Evolutionary conservation across 2,797 vertebrate genomes (phyloP), one percentile per base, ranked within the genome.

Genomic region (Potorous gilbertii): DNA sequence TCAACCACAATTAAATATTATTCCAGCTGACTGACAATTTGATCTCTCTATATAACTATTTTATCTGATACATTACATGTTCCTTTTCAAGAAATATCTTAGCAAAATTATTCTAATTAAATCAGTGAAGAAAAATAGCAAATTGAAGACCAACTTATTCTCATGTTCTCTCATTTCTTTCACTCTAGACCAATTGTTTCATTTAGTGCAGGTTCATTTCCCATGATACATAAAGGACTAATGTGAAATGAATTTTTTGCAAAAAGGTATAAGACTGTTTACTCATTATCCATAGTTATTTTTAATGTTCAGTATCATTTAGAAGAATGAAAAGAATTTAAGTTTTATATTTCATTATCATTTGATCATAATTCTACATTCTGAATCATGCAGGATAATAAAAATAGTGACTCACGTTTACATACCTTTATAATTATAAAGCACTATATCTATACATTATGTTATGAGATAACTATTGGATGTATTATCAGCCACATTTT

Each of bases 1-100:
- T 97, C 94, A 97, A 90, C 87, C 94, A 91, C 95, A 96, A 94
- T 95, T 97, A 98, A 98, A 93, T 94, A 87, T 96, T 96, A 93
- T 66, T 98, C 96, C 54, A 97, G n/a, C 21, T 95, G 62, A 93
- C 95, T 94, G 96, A 59, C 96, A 93, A 91, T 97, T 97, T 96
- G 94, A 98, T 96, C 57, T 96, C 50, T 92, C 87, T 96, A n/a
- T 96, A 95, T 98, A 90, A 92, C 27, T 94, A 94, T 54, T 91
- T 97, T 96, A 96, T 97, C 81, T 94, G 96, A 56, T 94, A 97
- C 97, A 97, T 96, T 92, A 27, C 31, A n/a, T 56, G 46, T 96
- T 94, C 52, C 50, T 40, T 95, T 93, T 97, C 93, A 95, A 94
- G 93, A 97, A 52, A 62, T 94, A 97, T 98, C 97, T 97, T n/a